phyloP scores from a whole-genome alignment of 2,888 invertebrate genomes.

The Pasiphila rectangulata region DNA sequence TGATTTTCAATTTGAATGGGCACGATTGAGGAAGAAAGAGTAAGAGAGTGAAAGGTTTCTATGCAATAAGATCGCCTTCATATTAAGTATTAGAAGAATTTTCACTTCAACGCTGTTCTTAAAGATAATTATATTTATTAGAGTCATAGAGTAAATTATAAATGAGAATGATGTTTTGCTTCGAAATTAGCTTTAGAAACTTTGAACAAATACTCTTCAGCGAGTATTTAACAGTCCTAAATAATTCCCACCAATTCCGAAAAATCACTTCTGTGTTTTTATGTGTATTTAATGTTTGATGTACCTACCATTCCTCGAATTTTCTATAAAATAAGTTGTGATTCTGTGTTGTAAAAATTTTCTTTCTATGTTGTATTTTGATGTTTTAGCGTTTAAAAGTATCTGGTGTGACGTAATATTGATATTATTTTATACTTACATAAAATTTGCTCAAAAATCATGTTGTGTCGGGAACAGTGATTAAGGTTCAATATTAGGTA shows the following conservation, averaged over 20 bases:
- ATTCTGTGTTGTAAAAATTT: slow-evolving; percentile 18
- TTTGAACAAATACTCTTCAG: slow-evolving; percentile 23
- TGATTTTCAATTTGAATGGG: slow-evolving; percentile 7
- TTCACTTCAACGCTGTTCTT: slow-evolving; percentile 19
- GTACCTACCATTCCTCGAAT: slow-evolving; percentile 21
- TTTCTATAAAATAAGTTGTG: slow-evolving; percentile 17
- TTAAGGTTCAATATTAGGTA: slow-evolving; percentile 19
- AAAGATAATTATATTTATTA: slow-evolving; percentile 20
- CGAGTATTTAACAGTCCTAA: slow-evolving; percentile 24
- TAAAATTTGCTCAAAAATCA: slow-evolving; percentile 34
- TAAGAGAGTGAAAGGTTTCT: slow-evolving; percentile 9
- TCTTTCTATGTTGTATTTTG: slow-evolving; percentile 17
- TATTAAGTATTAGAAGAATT: slow-evolving; percentile 12
- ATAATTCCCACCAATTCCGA: slow-evolving; percentile 28
- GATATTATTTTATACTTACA: slow-evolving; percentile 23
- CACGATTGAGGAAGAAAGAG: slow-evolving; percentile 2
- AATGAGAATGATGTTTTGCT: slow-evolving; percentile 24
- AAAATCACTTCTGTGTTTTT: slow-evolving; percentile 20
- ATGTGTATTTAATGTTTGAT: slow-evolving; percentile 20
- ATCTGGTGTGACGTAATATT: slow-evolving; percentile 17
- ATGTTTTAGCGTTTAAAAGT: slow-evolving; percentile 13
- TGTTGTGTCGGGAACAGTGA: slow-evolving; percentile 28
- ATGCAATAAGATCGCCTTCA: slow-evolving; percentile 19
- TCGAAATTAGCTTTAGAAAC: slow-evolving; percentile 28
- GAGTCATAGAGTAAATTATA: slow-evolving; percentile 14